phyloP scores from a whole-genome alignment of 2,113 vertebrate species.

The Nannospalax galili region DNA sequence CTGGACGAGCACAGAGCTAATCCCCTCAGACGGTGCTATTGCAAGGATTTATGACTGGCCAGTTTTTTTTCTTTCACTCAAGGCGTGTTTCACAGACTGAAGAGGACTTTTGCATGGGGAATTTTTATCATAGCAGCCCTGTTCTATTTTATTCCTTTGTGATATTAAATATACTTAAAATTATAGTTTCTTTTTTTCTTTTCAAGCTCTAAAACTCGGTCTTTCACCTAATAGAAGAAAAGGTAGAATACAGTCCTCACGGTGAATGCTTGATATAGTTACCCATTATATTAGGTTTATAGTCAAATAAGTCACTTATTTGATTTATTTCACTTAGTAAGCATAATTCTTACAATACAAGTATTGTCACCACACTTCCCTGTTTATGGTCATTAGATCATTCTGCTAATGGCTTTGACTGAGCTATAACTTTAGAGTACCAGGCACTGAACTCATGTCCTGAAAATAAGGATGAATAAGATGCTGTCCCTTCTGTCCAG shows the following conservation, averaged over 20 bases:
- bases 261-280: constrained; percentile 42
- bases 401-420: constrained; percentile 24
- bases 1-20: no score
- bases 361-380: neutral
- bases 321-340: constrained; percentile 23
- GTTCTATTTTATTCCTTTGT: neutral
- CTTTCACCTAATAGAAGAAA: constrained; percentile 34
- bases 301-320: constrained; percentile 18
- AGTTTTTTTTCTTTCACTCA: neutral
- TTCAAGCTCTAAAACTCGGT: neutral
- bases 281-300: constrained; percentile 50
- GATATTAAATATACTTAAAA: neutral
- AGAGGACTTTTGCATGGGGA: neutral
- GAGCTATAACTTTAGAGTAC: neutral
- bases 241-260: neutral
- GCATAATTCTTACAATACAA: constrained; percentile 57
- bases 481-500: accelerated
- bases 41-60: neutral
- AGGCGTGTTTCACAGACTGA: neutral
- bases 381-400: constrained; percentile 52
- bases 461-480: neutral
- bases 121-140: no score
- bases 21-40: no score
- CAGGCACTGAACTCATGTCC: neutral
- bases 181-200: neutral